A percentile compares a stretch with the other conserved stretches of the same genome.
These are phyloP conservation scores for Sphyrna mokarran DNA, from an alignment of 2,113 vertebrate genomes.

Conservation along the genomic window DNA sequence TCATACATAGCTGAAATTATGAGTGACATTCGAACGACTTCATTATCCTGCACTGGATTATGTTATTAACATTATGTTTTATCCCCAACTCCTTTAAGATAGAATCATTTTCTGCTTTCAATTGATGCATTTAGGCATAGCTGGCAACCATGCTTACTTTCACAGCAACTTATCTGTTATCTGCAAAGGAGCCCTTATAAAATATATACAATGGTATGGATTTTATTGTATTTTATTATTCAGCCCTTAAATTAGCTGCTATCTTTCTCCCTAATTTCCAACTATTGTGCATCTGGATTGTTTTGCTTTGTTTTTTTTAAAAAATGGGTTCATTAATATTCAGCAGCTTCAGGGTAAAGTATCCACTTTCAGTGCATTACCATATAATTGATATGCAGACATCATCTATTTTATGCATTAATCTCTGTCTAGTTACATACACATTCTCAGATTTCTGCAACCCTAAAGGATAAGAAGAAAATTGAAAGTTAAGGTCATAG, in stretches of 20 bases:
- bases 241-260: background rate
- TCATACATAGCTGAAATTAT: background rate
- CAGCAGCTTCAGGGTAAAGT: background rate
- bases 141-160: background rate
- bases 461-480: background rate
- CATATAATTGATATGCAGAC: conserved; percentile 15
- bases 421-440: background rate
- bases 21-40: background rate
- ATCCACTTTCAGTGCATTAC: background rate
- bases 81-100: background rate
- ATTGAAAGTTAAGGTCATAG: background rate
- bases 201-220: background rate
- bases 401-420: conserved; percentile 20
- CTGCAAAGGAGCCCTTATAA: background rate
- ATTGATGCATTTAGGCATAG: background rate
- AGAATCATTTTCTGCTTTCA: background rate
- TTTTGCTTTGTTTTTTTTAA: background rate
- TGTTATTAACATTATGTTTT: background rate
- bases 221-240: background rate
- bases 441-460: conserved; percentile 15
- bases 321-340: background rate
- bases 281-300: background rate
- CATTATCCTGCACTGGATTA: background rate
- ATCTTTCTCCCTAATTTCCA: background rate
- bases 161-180: background rate